Conservation (phyloP, 2,113 vertebrate species). For the Equus przewalskii region DNA sequence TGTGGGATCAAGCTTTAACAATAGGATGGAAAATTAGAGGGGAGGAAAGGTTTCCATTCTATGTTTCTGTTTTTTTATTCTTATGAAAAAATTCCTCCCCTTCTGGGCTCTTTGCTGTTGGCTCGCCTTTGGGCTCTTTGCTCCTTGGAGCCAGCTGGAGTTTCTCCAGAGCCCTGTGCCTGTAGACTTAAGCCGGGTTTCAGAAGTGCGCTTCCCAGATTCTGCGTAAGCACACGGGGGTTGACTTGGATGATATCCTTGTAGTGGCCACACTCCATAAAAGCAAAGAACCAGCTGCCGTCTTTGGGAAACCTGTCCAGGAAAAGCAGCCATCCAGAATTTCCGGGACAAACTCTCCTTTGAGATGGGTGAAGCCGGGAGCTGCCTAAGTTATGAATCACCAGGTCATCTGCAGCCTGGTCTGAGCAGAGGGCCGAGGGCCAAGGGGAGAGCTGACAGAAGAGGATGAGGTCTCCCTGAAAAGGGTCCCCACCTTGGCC, state of each 20-base stretch:
- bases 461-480: background rate
- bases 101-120: slow-evolving; percentile 63
- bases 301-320: slow-evolving; percentile 77
- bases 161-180: slow-evolving; percentile 36
- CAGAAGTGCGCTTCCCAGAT: slow-evolving; percentile 67
- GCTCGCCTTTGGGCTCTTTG: slow-evolving; percentile 32
- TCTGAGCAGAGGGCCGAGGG: slow-evolving; percentile 27
- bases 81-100: slow-evolving; percentile 27
- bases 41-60: slow-evolving; percentile 67
- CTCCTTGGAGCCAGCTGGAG: slow-evolving; percentile 72
- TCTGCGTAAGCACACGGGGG: slow-evolving; percentile 49
- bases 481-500: background rate
- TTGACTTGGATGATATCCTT: slow-evolving; percentile 70
- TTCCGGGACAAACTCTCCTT: slow-evolving; percentile 85
- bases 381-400: slow-evolving; percentile 84
- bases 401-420: slow-evolving; percentile 72
- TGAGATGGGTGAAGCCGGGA: slow-evolving; percentile 82
- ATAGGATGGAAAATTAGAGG: slow-evolving; percentile 72
- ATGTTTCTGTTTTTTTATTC: background rate
- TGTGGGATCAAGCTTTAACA: slow-evolving; percentile 58
- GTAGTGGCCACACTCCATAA: slow-evolving; percentile 30
- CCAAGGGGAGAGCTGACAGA: background rate
- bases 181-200: slow-evolving; percentile 66
- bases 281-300: slow-evolving; percentile 72
- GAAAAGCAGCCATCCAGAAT: slow-evolving; percentile 81